Conservation (phyloP, 2,888 invertebrate species). For the Melinaea menophilus region DNA sequence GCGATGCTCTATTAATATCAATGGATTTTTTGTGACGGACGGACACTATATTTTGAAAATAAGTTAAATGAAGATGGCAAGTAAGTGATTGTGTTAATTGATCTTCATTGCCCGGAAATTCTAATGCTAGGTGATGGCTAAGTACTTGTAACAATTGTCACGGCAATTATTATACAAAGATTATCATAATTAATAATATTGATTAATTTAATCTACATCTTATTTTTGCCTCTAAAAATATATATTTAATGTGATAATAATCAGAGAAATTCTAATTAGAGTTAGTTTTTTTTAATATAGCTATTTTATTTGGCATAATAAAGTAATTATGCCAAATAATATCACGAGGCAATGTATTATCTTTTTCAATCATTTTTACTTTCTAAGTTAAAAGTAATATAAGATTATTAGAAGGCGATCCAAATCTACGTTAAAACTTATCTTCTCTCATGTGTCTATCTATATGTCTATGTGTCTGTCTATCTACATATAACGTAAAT, state of each 20-base stretch:
- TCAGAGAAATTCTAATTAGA: background rate
- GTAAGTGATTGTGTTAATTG: constrained; percentile 6
- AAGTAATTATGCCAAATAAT: too few relatives aligned
- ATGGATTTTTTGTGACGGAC: constrained; percentile 23
- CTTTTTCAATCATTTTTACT: too few relatives aligned
- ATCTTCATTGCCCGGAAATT: background rate
- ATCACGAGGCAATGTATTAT: too few relatives aligned
- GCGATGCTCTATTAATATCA: constrained; percentile 4
- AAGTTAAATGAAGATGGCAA: constrained; percentile 6
- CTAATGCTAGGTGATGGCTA: background rate
- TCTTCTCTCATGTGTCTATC: too few relatives aligned
- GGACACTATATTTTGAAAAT: background rate
- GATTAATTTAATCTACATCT: too few relatives aligned
- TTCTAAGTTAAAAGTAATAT: too few relatives aligned
- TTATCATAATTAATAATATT: too few relatives aligned
- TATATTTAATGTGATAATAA: background rate
- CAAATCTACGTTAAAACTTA: too few relatives aligned
- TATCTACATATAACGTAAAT: too few relatives aligned
- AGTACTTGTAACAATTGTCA: background rate
- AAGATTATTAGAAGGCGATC: too few relatives aligned
- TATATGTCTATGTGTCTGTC: too few relatives aligned
- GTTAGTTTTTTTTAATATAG: background rate
- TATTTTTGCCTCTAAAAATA: background rate
- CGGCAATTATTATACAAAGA: background rate
- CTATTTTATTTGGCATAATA: too few relatives aligned